These are phyloP conservation scores for Minunthozetes semirufus DNA, from an alignment of 2,888 invertebrate genomes.

Conservation along the genomic window DNA sequence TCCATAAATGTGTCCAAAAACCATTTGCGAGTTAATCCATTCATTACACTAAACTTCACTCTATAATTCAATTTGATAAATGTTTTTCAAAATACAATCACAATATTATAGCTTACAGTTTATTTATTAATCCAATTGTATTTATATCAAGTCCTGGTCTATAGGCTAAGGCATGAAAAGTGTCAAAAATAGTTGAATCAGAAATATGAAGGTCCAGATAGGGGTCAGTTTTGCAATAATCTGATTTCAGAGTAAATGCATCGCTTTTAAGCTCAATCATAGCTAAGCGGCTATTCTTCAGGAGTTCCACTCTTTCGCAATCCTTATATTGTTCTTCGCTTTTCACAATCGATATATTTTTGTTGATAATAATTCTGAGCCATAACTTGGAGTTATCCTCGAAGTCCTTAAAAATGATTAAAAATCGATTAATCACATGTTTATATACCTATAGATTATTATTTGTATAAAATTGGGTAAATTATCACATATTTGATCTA, in stretches of 20 bases:
- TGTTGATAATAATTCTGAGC: neutral
- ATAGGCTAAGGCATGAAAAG: neutral
- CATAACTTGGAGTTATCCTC: neutral
- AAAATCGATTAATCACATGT: too few species aligned
- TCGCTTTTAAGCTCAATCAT: neutral
- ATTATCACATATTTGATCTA: too few species aligned
- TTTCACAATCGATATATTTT: neutral
- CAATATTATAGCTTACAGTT: neutral
- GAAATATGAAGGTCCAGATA: neutral
- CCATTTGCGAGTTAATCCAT: neutral
- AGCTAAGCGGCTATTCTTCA: neutral
- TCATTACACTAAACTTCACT: neutral
- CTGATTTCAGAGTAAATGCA: neutral
- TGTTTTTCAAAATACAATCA: neutral
- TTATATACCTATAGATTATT: too few species aligned
- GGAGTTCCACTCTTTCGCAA: neutral
- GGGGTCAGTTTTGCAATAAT: neutral
- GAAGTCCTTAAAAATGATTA: neutral
- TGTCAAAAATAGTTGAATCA: neutral
- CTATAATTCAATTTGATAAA: neutral
- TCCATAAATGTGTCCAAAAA: neutral
- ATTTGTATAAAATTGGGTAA: too few species aligned
- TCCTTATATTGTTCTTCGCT: neutral
- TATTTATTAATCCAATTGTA: neutral
- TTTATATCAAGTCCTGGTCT: neutral